These are phyloP conservation scores for Steinernema hermaphroditum DNA, from an alignment of 2,888 invertebrate species.

Conservation along the genomic window DNA sequence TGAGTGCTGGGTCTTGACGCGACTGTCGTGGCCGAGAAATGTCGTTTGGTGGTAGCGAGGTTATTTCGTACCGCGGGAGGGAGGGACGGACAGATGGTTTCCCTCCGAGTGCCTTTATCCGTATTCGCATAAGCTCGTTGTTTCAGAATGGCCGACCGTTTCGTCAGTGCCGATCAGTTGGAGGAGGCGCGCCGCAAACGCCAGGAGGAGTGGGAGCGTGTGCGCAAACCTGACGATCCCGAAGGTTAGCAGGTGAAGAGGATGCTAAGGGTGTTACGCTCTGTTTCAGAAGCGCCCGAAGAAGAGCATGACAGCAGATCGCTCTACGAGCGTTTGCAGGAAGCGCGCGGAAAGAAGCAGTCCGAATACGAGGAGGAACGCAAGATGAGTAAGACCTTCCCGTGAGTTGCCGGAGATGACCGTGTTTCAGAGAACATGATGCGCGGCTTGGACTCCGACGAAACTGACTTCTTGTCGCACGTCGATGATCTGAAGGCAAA, in stretches of 20 bases:
- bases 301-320: conserved; percentile 81
- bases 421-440: conserved; percentile 72
- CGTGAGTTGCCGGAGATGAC: neutral
- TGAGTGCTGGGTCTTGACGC: no score
- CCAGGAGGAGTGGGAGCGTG: conserved; percentile 96
- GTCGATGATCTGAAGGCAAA: conserved; percentile 71
- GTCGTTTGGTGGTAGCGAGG: no score
- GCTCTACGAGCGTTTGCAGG: conserved; percentile 87
- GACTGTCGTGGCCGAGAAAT: no score
- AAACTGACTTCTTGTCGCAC: conserved; percentile 87
- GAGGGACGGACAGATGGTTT: no score
- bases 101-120: no score
- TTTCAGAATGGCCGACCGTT: conserved; percentile 68
- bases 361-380: conserved; percentile 92
- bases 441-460: conserved; percentile 90
- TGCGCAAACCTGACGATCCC: conserved; percentile 86
- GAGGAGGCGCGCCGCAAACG: conserved; percentile 79
- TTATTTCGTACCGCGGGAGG: no score
- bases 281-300: conserved; percentile 80
- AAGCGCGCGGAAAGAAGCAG: conserved; percentile 86
- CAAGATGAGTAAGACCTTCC: conserved; percentile 80
- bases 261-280: conserved; percentile 31
- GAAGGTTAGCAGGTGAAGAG: conserved; percentile 73
- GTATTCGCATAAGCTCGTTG: no score
- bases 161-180: conserved; percentile 84